Conservation (phyloP, 2,888 invertebrate genomes). For the Pammene fasciana region DNA sequence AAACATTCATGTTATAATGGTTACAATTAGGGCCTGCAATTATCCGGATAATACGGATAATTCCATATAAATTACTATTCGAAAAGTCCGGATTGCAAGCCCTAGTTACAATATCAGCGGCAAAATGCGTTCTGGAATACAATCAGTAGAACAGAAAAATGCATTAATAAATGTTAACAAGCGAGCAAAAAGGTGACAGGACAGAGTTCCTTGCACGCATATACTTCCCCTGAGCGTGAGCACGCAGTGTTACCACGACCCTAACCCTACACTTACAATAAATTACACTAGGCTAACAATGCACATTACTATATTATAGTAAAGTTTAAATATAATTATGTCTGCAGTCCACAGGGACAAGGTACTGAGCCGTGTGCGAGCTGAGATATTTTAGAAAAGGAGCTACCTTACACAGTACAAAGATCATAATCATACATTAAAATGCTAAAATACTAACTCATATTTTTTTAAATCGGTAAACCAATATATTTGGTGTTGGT, state of each 20-base stretch:
- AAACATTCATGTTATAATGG: slow-evolving; percentile 39
- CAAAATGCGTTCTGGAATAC: slow-evolving; percentile 55
- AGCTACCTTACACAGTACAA: slow-evolving; percentile 60
- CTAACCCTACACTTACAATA: slow-evolving; percentile 78
- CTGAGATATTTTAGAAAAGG: slow-evolving; percentile 56
- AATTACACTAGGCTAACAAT: slow-evolving; percentile 79
- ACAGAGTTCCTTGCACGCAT: slow-evolving; percentile 63
- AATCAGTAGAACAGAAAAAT: slow-evolving; percentile 63
- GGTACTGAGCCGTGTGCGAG: slow-evolving; percentile 78
- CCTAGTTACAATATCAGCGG: slow-evolving; percentile 53
- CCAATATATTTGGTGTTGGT: slow-evolving; percentile 72
- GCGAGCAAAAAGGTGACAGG: slow-evolving; percentile 73
- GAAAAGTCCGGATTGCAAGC: no score
- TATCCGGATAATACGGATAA: no score
- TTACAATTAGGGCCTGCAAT: no score
- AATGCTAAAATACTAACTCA: slow-evolving; percentile 37
- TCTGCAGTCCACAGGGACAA: slow-evolving; percentile 72
- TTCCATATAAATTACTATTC: no score
- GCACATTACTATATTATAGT: slow-evolving; percentile 73
- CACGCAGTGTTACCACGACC: slow-evolving; percentile 67
- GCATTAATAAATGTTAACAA: slow-evolving; percentile 74
- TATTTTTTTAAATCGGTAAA: slow-evolving; percentile 41
- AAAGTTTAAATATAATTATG: slow-evolving; percentile 61
- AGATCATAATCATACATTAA: slow-evolving; percentile 62
- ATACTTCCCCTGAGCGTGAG: slow-evolving; percentile 64